A percentile compares a stretch with the other conserved stretches of the same genome.
Evolutionary conservation across 2,113 vertebrate genomes (phyloP).

Genomic region (Callospermophilus lateralis): DNA sequence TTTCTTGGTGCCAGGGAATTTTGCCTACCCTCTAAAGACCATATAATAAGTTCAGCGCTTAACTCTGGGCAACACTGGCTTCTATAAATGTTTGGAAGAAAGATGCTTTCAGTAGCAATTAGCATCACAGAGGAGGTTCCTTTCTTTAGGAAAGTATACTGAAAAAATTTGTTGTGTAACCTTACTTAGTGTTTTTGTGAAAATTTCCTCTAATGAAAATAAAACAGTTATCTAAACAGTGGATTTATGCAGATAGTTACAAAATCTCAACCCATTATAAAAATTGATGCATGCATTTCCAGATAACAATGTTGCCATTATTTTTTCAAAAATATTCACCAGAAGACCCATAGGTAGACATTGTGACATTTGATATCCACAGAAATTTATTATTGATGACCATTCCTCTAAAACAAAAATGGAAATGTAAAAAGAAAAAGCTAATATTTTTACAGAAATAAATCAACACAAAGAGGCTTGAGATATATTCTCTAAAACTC

Average conservation of each 20-base stretch:
- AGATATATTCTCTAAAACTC: neutral
- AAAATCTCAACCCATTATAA: neutral
- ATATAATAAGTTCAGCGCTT: neutral
- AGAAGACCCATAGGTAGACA: neutral
- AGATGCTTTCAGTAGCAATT: constrained; percentile 19
- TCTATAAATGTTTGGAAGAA: constrained; percentile 62
- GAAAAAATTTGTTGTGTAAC: neutral
- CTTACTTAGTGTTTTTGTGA: constrained; percentile 23
- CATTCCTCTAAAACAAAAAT: constrained; percentile 13
- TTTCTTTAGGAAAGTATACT: constrained; percentile 31
- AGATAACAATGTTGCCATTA: neutral
- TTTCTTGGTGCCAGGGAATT: neutral
- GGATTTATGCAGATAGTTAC: neutral
- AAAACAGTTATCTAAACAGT: constrained; percentile 15
- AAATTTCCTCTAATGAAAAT: constrained; percentile 38
- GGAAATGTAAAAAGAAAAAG: neutral
- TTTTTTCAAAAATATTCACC: neutral
- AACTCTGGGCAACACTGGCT: constrained; percentile 23
- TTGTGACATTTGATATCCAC: neutral
- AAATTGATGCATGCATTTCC: neutral
- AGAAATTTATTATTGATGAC: neutral
- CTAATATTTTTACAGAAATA: neutral
- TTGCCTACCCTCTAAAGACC: neutral
- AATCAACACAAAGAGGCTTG: neutral
- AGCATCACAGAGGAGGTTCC: neutral